These are phyloP conservation scores for Mola mola DNA, from an alignment of 2,113 vertebrate genomes.

Conservation along the genomic window DNA sequence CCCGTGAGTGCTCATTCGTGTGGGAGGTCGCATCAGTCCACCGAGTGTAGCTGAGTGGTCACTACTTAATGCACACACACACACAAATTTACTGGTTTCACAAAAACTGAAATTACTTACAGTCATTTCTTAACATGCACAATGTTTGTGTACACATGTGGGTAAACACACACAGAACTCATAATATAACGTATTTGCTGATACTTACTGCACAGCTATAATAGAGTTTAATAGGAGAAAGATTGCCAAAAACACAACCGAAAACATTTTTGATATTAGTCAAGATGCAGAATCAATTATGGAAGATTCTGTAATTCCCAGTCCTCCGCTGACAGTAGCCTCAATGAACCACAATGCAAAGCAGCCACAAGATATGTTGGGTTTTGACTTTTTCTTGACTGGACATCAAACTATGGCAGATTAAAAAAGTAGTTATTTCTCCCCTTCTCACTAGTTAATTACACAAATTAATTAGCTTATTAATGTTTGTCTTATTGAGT, in stretches of 20 bases:
- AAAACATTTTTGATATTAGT: slow-evolving; percentile 13
- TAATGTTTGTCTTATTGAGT: slow-evolving; percentile 32
- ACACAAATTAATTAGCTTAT: slow-evolving; percentile 30
- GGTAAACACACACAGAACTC: not conserved
- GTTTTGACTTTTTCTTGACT: slow-evolving; percentile 48
- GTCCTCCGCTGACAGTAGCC: slow-evolving; percentile 16
- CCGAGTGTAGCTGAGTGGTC: slow-evolving; percentile 31
- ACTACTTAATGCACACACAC: slow-evolving; percentile 6
- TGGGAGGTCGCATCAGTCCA: slow-evolving; percentile 59
- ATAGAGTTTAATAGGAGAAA: not conserved
- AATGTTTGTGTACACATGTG: not conserved
- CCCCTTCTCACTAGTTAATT: slow-evolving; percentile 53
- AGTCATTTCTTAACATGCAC: too few species aligned
- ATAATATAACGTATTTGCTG: not conserved
- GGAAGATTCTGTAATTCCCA: not conserved
- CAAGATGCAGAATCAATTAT: slow-evolving; percentile 8
- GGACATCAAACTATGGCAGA: slow-evolving; percentile 37
- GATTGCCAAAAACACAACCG: slow-evolving; percentile 7
- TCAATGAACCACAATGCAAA: slow-evolving; percentile 35
- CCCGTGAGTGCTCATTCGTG: slow-evolving; percentile 62
- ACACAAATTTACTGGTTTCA: too few species aligned
- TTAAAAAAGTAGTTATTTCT: slow-evolving; percentile 20
- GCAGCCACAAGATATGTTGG: slow-evolving; percentile 11
- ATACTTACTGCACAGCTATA: not conserved
- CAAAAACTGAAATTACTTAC: too few species aligned